phyloP scores from a whole-genome alignment of 2,113 vertebrate species.

The Maccullochella peelii region DNA sequence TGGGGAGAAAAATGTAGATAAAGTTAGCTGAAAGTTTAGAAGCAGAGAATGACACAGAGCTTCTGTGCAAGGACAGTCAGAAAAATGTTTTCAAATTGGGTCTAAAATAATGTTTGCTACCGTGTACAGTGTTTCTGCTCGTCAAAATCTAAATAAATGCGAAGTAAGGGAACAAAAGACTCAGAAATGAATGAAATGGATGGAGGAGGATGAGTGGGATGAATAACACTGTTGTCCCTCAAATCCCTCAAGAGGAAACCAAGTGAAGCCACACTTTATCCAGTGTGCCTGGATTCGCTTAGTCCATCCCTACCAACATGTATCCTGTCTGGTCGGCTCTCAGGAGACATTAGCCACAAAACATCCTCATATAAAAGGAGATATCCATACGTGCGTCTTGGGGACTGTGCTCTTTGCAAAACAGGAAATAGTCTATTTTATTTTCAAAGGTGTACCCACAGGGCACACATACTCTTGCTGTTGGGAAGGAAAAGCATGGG shows the following conservation, averaged over 20 bases:
- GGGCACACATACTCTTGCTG: conserved; percentile 45
- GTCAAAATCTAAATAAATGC: background rate
- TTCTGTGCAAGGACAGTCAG: background rate
- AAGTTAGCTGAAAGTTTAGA: conserved; percentile 14
- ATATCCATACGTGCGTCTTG: conserved; percentile 26
- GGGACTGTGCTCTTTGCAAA: conserved; percentile 57
- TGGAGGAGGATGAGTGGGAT: conserved; percentile 14
- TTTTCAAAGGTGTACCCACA: conserved; percentile 65
- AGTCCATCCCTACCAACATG: conserved; percentile 30
- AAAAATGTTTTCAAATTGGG: background rate
- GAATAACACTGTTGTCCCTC: conserved; percentile 22
- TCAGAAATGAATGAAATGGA: conserved; percentile 9
- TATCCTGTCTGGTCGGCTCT: conserved; percentile 33
- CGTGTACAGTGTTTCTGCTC: background rate
- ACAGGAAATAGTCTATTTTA: conserved; percentile 76
- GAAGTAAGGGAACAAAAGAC: background rate
- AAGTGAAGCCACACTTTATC: conserved; percentile 6
- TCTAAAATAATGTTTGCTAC: conserved; percentile 14
- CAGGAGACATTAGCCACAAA: conserved; percentile 41
- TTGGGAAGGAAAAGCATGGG: conserved; percentile 55
- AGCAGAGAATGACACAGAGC: background rate
- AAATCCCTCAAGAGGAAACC: conserved; percentile 31
- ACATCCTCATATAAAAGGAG: conserved; percentile 31
- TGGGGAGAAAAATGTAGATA: background rate
- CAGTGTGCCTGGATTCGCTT: conserved; percentile 21